Base-by-base conservation (phyloP, 2,797 vertebrate species). In the Salarias fasciatus region DNA sequence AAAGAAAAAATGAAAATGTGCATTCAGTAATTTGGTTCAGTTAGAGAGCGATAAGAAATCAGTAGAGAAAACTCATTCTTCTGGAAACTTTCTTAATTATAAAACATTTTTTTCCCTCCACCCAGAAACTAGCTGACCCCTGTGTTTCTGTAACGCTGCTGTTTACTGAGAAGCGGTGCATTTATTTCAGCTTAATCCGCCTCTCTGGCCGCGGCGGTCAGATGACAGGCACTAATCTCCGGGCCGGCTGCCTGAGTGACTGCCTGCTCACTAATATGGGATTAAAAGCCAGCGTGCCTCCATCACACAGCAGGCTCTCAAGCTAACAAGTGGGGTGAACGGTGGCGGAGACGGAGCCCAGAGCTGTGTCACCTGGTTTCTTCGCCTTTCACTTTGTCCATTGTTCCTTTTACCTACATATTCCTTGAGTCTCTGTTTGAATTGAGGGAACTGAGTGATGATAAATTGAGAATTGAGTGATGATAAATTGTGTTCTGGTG, bases 221-320 rank as follows among this genome's bases (percentile, higher is more conserved):
- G 80, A 82, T 89, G 83, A 87, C 84, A 73, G 68, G 13, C 71
- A 38, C 66, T 90, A 89, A 90, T 89, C 89, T 82, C 80, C 38
- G 57, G 45, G 51, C 53, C 63, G 82, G 64, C 48, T 63, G 50
- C 57, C 58, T 69, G 60, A 53, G 67, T 61, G 64, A 56, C 69
- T 79, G 73, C 79, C 58, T 57, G 18, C 42, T 77, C 46, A 50
- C 70, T 84, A 84, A 86, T 75, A 63, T 82, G 81, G 72, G 83
- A 86, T 88, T 86, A 84, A 74, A 79, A 52, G 30, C 38, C 2
- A 61, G 48, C 74, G 42, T 15, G 50, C 46, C 75, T 60, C 46
- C 54, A 47, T 68, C 77, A 68, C 57, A 13, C 48, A 78, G 69
- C 70, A 36, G 54, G 35, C 70, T 60, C 59, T 64, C 48, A 36